Percentiles rank a stretch among this genome's conserved stretches.
Evolutionary conservation across 1,140 invertebrate species (phyloP).

Genomic region (Neelides sp.): DNA sequence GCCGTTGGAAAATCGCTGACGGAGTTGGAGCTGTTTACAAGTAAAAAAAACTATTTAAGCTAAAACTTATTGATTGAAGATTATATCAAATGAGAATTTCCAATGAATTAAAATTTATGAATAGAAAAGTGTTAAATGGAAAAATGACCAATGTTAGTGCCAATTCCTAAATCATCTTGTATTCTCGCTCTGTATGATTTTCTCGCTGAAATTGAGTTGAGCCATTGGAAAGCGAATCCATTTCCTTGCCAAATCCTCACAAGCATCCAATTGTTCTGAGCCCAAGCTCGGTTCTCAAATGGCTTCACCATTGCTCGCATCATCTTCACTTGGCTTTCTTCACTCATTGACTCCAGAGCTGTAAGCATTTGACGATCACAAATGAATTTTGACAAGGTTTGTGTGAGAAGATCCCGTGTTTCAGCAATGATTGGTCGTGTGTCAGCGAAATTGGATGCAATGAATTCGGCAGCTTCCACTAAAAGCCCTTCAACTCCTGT

Average conservation of each 20-base stretch:
- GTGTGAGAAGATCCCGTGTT: slow-evolving; percentile 59
- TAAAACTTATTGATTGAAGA: background rate
- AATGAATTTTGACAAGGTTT: slow-evolving; percentile 59
- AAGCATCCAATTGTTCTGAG: slow-evolving; percentile 72
- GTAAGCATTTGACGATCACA: slow-evolving; percentile 46
- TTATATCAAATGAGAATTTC: background rate
- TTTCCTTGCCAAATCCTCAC: slow-evolving; percentile 71
- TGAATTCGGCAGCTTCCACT: slow-evolving; percentile 49
- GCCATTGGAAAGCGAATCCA: slow-evolving; percentile 67
- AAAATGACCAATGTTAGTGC: slow-evolving; percentile 18
- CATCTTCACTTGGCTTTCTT: slow-evolving; percentile 37
- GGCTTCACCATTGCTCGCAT: slow-evolving; percentile 37
- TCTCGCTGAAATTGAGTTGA: slow-evolving; percentile 39
- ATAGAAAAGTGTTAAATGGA: slow-evolving; percentile 3
- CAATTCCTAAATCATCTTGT: slow-evolving; percentile 30
- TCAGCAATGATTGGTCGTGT: slow-evolving; percentile 58
- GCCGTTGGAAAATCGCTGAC: slow-evolving; percentile 44
- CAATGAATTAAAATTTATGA: background rate
- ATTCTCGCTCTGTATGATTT: slow-evolving; percentile 17
- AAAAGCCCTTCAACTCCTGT: slow-evolving; percentile 41
- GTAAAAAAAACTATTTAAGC: too few species aligned
- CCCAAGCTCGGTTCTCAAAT: slow-evolving; percentile 72
- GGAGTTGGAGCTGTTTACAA: slow-evolving; percentile 47
- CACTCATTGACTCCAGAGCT: slow-evolving; percentile 49
- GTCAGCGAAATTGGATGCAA: slow-evolving; percentile 62